Evolutionary conservation across 2,797 vertebrate genomes (phyloP), one percentile per base, ranked within the genome.

Genomic region (Amblyopsis hoosieri): DNA sequence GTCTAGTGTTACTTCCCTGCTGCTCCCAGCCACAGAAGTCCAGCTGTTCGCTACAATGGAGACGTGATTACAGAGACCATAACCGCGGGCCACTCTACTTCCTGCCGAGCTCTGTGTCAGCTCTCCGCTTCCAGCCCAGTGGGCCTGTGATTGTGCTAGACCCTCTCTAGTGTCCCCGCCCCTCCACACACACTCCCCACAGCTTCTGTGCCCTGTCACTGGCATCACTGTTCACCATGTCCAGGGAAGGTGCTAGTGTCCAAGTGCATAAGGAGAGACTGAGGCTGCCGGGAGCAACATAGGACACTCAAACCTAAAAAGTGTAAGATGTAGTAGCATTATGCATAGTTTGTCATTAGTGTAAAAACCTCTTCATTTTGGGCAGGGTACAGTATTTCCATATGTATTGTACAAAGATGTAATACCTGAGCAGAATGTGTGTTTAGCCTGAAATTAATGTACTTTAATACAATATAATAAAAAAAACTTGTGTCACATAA

Each of bases 51-150:
- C 74, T 64, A 93, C 91, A 94, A 93, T 93, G 88, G 81, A 72
- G 74, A 64, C 73, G 63, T 93, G 93, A 94, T 94, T 93, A 92
- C 89, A 81, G 82, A 89, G 83, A 88, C 83, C 67, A 80, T 54
- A 63, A 79, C 81, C 53, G 55, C 80, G 71, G 71, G 64, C 76
- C 74, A 78, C 74, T 75, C 72, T 58, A 57, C 71, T 72, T 74
- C 77, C 76, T 65, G 81, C 76, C 78, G n/a, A 62, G 63, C 65
- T 82, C 48, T 13, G 29, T 54, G 79, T 78, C 79, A 74, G 81
- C 82, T 57, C 76, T 70, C 74, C 23, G 69, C 82, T 83, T 78
- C 68, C 73, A 80, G 57, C 85, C 66, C 84, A 89, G 85, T 82
- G 64, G 84, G 84, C 59, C 75, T 74, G 78, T 88, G 88, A 91